Percentiles rank a stretch among this genome's conserved stretches.
Evolutionary conservation across 2,797 vertebrate genomes (phyloP).

Genomic region (Gymnothorax reevesii): DNA sequence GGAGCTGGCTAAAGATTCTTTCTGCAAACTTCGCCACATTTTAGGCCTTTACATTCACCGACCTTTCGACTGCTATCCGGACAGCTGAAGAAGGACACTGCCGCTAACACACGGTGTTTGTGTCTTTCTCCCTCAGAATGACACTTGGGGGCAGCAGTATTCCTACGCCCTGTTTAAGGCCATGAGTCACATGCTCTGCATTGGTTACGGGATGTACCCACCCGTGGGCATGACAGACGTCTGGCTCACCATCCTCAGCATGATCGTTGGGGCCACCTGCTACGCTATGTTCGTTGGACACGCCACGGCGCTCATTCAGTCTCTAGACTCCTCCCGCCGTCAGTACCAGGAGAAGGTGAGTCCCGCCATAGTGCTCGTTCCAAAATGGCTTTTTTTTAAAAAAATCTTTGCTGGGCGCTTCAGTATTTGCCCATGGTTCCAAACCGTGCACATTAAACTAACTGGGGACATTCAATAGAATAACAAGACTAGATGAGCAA

Average conservation of each 20-base stretch:
- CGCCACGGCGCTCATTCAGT: slow-evolving; percentile 96
- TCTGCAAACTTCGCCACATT: not conserved
- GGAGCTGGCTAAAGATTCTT: not conserved
- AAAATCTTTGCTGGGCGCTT: no score
- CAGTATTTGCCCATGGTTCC: no score
- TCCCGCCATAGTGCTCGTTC: no score
- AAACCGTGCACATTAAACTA: no score
- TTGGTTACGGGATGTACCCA: slow-evolving; percentile 94
- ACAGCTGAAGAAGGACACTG: not conserved
- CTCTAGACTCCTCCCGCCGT: slow-evolving; percentile 93
- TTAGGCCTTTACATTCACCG: not conserved
- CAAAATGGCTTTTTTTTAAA: no score
- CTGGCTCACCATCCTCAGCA: slow-evolving; percentile 98
- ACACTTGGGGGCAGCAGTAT: slow-evolving; percentile 97
- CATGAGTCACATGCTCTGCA: slow-evolving; percentile 99
- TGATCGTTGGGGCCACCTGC: slow-evolving; percentile 98
- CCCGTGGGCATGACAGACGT: slow-evolving; percentile 94
- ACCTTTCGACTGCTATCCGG: not conserved
- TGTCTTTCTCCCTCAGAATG: slow-evolving; percentile 75
- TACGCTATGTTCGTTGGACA: slow-evolving; percentile 99
- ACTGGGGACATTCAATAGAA: no score
- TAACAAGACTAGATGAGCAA: no score
- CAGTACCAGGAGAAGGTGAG: slow-evolving; percentile 99
- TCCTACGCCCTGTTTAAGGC: slow-evolving; percentile 98
- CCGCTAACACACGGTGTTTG: not conserved